Conservation (phyloP, 2,888 invertebrate species). For the Palloptera scutellata region DNA sequence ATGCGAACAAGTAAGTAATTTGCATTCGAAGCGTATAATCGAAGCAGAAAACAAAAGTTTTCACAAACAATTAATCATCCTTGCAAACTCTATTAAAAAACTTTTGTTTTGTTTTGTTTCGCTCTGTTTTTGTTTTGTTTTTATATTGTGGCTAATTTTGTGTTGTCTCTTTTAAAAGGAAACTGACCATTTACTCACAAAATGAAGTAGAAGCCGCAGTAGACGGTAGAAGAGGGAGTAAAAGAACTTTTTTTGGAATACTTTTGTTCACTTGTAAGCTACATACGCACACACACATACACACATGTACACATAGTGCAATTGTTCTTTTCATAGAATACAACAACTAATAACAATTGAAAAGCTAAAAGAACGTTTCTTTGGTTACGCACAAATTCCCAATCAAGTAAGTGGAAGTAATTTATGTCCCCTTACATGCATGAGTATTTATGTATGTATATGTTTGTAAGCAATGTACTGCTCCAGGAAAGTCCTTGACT, state of each 20-base stretch:
- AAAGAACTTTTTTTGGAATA: no score
- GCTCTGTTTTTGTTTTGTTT: background rate
- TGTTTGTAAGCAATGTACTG: background rate
- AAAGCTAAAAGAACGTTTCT: slow-evolving; percentile 2
- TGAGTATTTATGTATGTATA: slow-evolving; percentile 5
- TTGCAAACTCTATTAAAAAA: slow-evolving; percentile 46
- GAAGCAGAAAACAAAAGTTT: slow-evolving; percentile 15
- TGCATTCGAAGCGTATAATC: background rate
- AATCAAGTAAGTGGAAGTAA: slow-evolving; percentile 59
- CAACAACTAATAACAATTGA: no score
- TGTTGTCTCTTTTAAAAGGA: background rate
- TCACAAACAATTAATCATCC: slow-evolving; percentile 53
- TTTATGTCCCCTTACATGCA: slow-evolving; percentile 42
- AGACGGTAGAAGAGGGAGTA: background rate
- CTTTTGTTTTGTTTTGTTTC: slow-evolving; percentile 20
- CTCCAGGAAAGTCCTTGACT: no score
- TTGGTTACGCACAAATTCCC: slow-evolving; percentile 58
- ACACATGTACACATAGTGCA: background rate
- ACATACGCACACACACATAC: background rate
- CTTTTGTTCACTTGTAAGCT: background rate
- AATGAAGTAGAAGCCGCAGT: background rate
- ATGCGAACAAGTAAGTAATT: background rate
- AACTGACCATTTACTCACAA: slow-evolving; percentile 11
- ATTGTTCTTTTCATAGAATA: background rate
- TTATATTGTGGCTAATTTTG: background rate